phyloP scores from a whole-genome alignment of 2,888 invertebrate species.

The Tiliacea citrago region DNA sequence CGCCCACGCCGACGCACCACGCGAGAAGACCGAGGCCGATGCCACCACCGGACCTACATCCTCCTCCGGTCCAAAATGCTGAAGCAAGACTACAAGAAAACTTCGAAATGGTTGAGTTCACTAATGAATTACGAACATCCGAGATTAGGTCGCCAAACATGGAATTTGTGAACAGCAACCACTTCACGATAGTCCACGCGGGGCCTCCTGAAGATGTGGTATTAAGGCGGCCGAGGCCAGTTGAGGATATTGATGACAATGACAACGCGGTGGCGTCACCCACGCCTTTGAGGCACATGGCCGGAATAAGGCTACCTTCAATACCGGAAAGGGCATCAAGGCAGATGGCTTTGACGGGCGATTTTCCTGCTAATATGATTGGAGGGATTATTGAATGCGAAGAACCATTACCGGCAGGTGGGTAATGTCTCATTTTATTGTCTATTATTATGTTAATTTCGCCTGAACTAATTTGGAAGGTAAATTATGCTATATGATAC shows the following conservation, averaged over 20 bases:
- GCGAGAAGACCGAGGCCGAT: conserved; percentile 92
- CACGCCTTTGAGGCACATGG: conserved; percentile 92
- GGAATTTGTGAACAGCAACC: conserved; percentile 90
- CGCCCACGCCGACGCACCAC: conserved; percentile 97
- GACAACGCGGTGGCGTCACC: conserved; percentile 90
- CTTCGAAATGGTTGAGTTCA: conserved; percentile 88
- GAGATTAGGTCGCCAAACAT: conserved; percentile 90
- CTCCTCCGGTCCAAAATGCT: conserved; percentile 86
- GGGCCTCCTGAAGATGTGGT: conserved; percentile 89
- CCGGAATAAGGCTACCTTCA: conserved; percentile 94
- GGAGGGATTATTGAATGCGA: conserved; percentile 92
- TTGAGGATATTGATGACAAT: conserved; percentile 85
- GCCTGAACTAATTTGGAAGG: background rate
- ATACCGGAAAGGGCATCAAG: conserved; percentile 94
- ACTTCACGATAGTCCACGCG: conserved; percentile 89
- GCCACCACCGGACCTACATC: conserved; percentile 90
- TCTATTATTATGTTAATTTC: conserved; percentile 9
- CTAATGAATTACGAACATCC: conserved; percentile 87
- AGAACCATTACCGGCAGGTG: conserved; percentile 96
- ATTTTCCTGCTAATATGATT: conserved; percentile 90
- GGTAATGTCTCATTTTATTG: conserved; percentile 68
- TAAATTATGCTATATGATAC: background rate
- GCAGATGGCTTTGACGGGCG: conserved; percentile 90
- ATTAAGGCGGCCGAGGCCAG: conserved; percentile 84
- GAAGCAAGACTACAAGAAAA: conserved; percentile 80